Conservation (phyloP, 2,888 invertebrate genomes). For the Parnassius smintheus region DNA sequence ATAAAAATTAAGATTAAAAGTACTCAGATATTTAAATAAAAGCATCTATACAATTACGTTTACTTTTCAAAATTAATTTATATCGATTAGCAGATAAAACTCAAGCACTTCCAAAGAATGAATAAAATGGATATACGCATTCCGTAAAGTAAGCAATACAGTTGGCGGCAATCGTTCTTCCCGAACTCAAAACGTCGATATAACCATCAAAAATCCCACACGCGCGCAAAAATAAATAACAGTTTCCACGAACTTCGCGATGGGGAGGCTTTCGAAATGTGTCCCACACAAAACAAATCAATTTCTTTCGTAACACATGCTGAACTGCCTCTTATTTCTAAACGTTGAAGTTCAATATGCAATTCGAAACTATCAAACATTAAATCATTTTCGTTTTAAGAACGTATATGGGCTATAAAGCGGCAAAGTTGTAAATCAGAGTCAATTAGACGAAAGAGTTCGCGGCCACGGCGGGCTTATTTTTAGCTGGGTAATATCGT, state of each 20-base stretch:
- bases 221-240: conserved; percentile 46
- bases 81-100: no score
- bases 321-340: conserved; percentile 30
- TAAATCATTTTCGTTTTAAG: conserved; percentile 29
- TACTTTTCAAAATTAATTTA: no score
- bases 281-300: conserved; percentile 16
- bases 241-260: conserved; percentile 41
- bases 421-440: conserved; percentile 65
- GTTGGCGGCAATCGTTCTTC: conserved; percentile 30
- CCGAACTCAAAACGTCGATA: conserved; percentile 33
- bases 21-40: no score
- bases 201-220: conserved; percentile 41
- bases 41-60: no score
- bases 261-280: conserved; percentile 31
- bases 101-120: neutral
- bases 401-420: conserved; percentile 48
- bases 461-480: conserved; percentile 42
- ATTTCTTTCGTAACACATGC: conserved; percentile 3
- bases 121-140: conserved; percentile 5
- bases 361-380: conserved; percentile 20
- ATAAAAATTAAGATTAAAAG: no score
- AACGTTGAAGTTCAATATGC: conserved; percentile 36
- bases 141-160: conserved; percentile 26
- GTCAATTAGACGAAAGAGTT: conserved; percentile 57
- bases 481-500: conserved; percentile 46